These are phyloP conservation scores for Agelastica alni DNA, from an alignment of 2,888 invertebrate species.

Conservation along the genomic window DNA sequence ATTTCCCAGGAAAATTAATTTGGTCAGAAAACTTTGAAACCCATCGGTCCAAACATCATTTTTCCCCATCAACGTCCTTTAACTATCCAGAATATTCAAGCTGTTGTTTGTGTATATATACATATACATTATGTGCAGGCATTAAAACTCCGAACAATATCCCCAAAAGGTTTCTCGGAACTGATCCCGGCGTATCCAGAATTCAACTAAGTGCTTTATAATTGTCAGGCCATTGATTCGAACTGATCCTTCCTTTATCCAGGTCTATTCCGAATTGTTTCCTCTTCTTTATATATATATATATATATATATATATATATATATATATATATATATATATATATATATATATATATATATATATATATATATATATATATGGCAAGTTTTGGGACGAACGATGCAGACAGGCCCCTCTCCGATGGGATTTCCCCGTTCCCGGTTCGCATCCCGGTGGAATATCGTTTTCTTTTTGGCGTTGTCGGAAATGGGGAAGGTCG, in stretches of 20 bases:
- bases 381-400: constrained; percentile 8
- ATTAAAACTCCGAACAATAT: constrained; percentile 11
- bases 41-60: background rate
- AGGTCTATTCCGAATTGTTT: constrained; percentile 17
- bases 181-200: constrained; percentile 4
- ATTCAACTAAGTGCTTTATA: constrained; percentile 18
- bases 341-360: too few species aligned
- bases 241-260: constrained; percentile 15
- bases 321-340: too few species aligned
- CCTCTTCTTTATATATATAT: too few species aligned
- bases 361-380: too few species aligned
- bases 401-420: constrained; percentile 2
- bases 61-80: background rate
- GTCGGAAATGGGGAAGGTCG: background rate
- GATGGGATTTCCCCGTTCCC: constrained; percentile 6
- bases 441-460: constrained; percentile 12
- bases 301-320: too few species aligned
- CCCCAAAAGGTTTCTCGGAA: constrained; percentile 7
- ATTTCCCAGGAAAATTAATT: background rate
- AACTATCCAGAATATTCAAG: background rate
- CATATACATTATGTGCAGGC: too few species aligned
- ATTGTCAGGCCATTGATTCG: constrained; percentile 19
- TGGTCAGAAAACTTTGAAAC: background rate
- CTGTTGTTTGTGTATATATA: constrained; percentile 5
- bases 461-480: constrained; percentile 12